These are phyloP conservation scores for Oncorhynchus clarkii DNA, from an alignment of 2,113 vertebrate species.

Conservation along the genomic window DNA sequence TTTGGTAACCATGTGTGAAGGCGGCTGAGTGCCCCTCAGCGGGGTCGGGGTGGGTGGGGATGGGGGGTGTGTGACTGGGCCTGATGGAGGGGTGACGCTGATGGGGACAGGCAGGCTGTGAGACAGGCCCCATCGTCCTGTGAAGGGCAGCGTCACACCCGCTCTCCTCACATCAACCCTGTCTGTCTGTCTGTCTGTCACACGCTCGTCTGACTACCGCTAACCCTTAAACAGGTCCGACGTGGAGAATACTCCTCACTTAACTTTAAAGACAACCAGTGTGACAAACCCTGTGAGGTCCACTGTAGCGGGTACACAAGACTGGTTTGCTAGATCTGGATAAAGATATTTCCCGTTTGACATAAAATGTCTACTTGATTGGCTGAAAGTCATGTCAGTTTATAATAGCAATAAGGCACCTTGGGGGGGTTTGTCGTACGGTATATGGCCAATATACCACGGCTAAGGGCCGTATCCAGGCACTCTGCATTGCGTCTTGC, in stretches of 20 bases:
- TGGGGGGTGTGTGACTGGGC: slow-evolving; percentile 14
- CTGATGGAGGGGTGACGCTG: slow-evolving; percentile 37
- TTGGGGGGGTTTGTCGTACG: no score
- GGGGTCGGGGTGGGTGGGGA: slow-evolving; percentile 15
- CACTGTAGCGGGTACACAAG: neutral
- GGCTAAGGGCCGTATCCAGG: no score
- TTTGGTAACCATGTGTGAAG: slow-evolving; percentile 28
- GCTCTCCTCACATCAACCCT: neutral
- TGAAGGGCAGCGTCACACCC: slow-evolving; percentile 1
- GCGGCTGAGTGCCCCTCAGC: neutral
- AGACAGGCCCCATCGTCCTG: slow-evolving; percentile 16
- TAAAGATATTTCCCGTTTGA: neutral
- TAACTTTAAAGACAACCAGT: neutral
- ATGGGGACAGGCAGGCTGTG: slow-evolving; percentile 11
- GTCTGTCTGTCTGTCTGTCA: neutral
- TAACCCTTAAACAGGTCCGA: neutral
- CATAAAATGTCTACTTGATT: neutral
- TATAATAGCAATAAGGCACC: no score
- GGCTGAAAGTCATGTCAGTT: neutral
- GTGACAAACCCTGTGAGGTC: neutral
- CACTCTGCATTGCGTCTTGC: no score
- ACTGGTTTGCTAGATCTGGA: no score
- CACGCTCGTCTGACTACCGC: neutral
- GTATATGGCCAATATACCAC: no score
- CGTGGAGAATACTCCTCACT: neutral